Evolutionary conservation across 1,140 invertebrate species (phyloP).

Genomic region (Apocrypta bakeri): DNA sequence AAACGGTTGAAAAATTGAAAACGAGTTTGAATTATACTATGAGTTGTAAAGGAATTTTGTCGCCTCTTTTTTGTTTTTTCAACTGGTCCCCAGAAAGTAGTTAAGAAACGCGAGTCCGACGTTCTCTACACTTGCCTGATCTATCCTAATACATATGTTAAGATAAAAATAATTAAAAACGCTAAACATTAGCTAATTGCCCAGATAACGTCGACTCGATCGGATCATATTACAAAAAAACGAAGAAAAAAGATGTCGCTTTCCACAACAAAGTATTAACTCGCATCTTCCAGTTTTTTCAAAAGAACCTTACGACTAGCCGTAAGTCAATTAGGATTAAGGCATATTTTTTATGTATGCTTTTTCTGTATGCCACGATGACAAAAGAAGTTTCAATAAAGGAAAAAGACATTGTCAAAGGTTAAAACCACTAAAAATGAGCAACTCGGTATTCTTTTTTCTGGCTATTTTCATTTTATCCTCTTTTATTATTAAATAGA

Average conservation of each 20-base stretch:
- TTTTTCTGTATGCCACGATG: slow-evolving; percentile 73
- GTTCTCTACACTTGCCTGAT: slow-evolving; percentile 1
- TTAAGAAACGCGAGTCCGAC: neutral
- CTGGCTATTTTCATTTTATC: neutral
- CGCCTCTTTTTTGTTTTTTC: slow-evolving; percentile 33
- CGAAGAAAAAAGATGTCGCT: slow-evolving; percentile 52
- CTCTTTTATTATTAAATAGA: slow-evolving; percentile 41
- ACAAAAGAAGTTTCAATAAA: slow-evolving; percentile 66
- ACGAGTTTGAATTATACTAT: slow-evolving; percentile 12
- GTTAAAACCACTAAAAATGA: slow-evolving; percentile 17
- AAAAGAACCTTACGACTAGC: slow-evolving; percentile 46
- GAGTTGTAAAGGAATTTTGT: slow-evolving; percentile 9
- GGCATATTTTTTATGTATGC: slow-evolving; percentile 76
- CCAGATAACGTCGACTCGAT: slow-evolving; percentile 2
- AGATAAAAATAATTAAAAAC: neutral
- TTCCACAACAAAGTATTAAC: slow-evolving; percentile 69
- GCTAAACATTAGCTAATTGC: neutral
- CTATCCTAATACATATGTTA: neutral
- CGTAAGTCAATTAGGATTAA: slow-evolving; percentile 66
- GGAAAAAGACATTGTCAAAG: slow-evolving; percentile 57
- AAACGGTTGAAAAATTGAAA: slow-evolving; percentile 33
- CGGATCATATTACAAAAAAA: neutral
- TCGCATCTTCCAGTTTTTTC: slow-evolving; percentile 68
- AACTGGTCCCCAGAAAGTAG: slow-evolving; percentile 25
- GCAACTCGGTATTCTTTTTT: slow-evolving; percentile 14